These are phyloP conservation scores for Omphaloscelis lunosa DNA, from an alignment of 2,888 invertebrate genomes.

Conservation along the genomic window DNA sequence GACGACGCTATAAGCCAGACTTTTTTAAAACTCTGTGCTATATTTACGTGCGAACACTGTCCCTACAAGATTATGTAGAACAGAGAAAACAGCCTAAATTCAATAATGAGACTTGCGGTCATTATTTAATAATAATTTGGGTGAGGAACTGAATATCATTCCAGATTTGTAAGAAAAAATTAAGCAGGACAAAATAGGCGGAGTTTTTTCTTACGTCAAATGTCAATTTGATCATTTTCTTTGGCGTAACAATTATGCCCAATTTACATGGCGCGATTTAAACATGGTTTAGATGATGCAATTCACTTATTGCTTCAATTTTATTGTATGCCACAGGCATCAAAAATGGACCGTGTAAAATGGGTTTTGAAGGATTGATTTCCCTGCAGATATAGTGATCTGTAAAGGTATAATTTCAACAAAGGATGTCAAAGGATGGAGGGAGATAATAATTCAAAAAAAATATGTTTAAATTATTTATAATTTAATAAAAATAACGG, in stretches of 20 bases:
- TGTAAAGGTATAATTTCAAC: neutral
- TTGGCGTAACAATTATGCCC: too few relatives aligned
- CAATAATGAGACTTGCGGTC: constrained; percentile 32
- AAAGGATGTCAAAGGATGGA: neutral
- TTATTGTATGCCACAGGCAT: neutral
- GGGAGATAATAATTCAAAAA: constrained; percentile 18
- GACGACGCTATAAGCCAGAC: neutral
- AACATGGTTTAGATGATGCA: neutral
- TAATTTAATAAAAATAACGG: constrained; percentile 62
- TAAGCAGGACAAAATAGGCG: neutral
- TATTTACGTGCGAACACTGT: neutral
- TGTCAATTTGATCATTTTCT: neutral
- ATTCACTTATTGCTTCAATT: neutral
- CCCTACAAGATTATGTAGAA: neutral
- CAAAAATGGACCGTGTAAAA: neutral
- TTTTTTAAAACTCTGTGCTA: neutral
- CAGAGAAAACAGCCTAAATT: constrained; percentile 14
- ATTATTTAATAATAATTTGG: neutral
- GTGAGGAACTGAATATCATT: neutral
- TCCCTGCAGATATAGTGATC: too few relatives aligned
- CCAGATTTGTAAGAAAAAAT: too few relatives aligned
- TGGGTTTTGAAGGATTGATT: neutral
- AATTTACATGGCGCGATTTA: neutral
- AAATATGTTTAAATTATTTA: constrained; percentile 37
- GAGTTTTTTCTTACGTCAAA: neutral